Percentiles rank a stretch among this genome's conserved stretches.
These are phyloP conservation scores for Pluvialis apricaria DNA, from an alignment of 2,113 vertebrate species.

Conservation along the genomic window DNA sequence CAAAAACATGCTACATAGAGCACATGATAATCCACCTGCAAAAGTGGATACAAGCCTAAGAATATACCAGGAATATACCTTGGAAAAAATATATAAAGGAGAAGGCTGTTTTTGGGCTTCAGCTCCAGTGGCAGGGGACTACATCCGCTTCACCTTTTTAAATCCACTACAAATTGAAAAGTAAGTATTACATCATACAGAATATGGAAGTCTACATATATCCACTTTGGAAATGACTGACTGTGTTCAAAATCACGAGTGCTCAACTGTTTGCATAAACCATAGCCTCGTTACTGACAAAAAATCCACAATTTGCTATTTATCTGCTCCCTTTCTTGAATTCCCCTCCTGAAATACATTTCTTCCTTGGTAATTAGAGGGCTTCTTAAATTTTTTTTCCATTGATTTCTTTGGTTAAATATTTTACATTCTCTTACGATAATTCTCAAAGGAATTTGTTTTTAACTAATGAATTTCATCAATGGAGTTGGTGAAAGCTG, in stretches of 20 bases:
- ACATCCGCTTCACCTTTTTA: conserved; percentile 54
- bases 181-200: conserved; percentile 46
- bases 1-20: conserved; percentile 32
- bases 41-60: conserved; percentile 52
- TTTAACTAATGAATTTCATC: not conserved
- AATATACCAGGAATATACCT: conserved; percentile 50
- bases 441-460: not conserved
- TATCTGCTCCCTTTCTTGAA: not conserved
- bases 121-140: conserved; percentile 65
- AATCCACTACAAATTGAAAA: conserved; percentile 51
- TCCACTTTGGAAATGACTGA: not conserved
- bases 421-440: not conserved
- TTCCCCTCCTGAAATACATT: not conserved
- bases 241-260: not conserved
- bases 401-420: not conserved
- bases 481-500: not conserved
- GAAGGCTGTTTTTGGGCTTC: conserved; percentile 66
- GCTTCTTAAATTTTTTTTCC: not conserved
- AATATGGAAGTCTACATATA: not conserved
- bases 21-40: conserved; percentile 69
- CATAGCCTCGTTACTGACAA: not conserved
- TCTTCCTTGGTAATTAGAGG: not conserved
- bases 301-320: not conserved
- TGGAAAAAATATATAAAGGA: conserved; percentile 63
- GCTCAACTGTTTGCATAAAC: not conserved